Evolutionary conservation across 2,888 invertebrate species (phyloP).

Genomic region (Scaptomyza reducta): DNA sequence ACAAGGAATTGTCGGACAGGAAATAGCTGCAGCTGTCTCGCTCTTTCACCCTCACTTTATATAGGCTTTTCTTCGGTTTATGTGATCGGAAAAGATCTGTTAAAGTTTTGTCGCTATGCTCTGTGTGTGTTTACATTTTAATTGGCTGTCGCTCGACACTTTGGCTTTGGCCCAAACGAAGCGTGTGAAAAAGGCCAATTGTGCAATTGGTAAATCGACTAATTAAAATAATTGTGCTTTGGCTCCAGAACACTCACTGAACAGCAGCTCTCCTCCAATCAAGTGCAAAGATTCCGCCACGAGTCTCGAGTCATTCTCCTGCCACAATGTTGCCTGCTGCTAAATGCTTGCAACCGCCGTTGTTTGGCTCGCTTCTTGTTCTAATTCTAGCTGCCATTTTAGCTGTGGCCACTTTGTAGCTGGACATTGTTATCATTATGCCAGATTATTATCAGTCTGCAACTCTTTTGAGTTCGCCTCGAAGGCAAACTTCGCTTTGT

Average conservation of each 20-base stretch:
- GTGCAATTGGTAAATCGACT: constrained; percentile 47
- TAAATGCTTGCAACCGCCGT: constrained; percentile 43
- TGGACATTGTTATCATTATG: constrained; percentile 72
- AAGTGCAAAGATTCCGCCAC: constrained; percentile 33
- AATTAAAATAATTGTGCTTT: constrained; percentile 73
- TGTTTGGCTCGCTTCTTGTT: background rate
- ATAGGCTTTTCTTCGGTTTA: too few relatives aligned
- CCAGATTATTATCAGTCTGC: constrained; percentile 69
- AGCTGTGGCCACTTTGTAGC: constrained; percentile 26
- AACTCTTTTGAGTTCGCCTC: background rate
- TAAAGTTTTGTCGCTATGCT: constrained; percentile 12
- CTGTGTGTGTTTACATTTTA: constrained; percentile 54
- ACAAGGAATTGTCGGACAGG: constrained; percentile 59
- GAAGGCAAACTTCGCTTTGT: constrained; percentile 19
- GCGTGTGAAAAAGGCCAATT: constrained; percentile 56
- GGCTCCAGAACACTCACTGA: constrained; percentile 1
- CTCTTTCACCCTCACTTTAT: background rate
- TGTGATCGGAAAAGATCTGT: constrained; percentile 14
- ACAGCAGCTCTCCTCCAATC: constrained; percentile 31
- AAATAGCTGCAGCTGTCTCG: constrained; percentile 37
- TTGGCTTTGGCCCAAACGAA: constrained; percentile 14
- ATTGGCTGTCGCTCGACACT: constrained; percentile 38
- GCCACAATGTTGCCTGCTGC: constrained; percentile 47
- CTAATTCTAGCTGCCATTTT: constrained; percentile 2
- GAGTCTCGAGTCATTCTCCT: constrained; percentile 5